Conservation (phyloP, 1,140 invertebrate genomes). For the Scaptomyza pallida region DNA sequence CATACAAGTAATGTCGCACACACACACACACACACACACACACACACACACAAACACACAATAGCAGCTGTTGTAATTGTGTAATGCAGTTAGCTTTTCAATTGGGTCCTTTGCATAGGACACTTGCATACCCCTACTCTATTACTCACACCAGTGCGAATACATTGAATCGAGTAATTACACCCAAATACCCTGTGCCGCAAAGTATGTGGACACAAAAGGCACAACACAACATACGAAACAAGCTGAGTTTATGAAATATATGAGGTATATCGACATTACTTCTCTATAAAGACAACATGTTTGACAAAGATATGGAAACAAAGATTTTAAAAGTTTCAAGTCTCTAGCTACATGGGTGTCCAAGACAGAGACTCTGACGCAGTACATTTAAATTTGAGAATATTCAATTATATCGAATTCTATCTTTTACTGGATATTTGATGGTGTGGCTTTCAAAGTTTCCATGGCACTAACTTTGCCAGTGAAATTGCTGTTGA, state of each 20-base stretch:
- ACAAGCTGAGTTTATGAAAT: too few relatives aligned
- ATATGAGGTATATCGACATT: too few relatives aligned
- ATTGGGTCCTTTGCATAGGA: constrained; percentile 2
- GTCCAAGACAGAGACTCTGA: too few relatives aligned
- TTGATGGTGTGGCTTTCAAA: too few relatives aligned
- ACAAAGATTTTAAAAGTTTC: too few relatives aligned
- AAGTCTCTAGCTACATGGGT: too few relatives aligned
- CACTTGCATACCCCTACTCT: neutral
- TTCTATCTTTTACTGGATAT: neutral
- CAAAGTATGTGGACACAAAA: neutral
- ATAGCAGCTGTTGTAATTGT: neutral
- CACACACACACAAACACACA: neutral
- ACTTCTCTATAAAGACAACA: too few relatives aligned
- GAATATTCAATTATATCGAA: too few relatives aligned
- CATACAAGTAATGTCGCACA: too few relatives aligned
- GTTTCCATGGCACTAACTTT: neutral
- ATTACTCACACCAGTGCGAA: constrained; percentile 8
- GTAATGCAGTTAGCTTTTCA: neutral
- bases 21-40: neutral
- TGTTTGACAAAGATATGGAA: too few relatives aligned
- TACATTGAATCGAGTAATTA: constrained; percentile 1
- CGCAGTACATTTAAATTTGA: too few relatives aligned
- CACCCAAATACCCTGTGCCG: neutral
- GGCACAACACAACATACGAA: neutral
- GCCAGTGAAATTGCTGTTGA: neutral